Conservation (phyloP, 2,797 vertebrate species). For the Lagodon rhomboides region DNA sequence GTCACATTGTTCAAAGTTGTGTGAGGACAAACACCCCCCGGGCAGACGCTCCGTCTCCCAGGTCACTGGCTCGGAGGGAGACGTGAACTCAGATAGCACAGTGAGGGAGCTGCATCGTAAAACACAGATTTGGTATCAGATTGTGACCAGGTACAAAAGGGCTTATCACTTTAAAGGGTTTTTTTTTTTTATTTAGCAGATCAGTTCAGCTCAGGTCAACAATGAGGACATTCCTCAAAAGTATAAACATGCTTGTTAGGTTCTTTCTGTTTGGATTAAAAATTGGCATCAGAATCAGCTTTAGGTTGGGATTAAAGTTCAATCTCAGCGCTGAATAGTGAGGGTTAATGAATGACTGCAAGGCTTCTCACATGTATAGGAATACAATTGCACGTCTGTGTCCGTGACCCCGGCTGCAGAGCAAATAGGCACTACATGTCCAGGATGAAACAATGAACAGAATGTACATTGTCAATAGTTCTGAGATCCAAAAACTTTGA, state of each 20-base stretch:
- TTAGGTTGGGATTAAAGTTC: conserved; percentile 4
- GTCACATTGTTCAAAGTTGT: conserved; percentile 69
- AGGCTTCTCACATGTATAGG: neutral
- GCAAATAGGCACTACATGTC: conserved; percentile 2
- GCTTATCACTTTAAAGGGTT: neutral
- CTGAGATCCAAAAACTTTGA: neutral
- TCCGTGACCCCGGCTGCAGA: conserved; percentile 21
- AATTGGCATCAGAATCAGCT: neutral
- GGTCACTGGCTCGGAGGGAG: conserved; percentile 60
- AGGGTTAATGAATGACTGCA: conserved; percentile 29
- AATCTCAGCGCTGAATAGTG: neutral
- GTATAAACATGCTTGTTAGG: neutral
- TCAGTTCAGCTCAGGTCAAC: neutral
- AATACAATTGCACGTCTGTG: neutral
- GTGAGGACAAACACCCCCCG: conserved; percentile 70
- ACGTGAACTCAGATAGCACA: conserved; percentile 48
- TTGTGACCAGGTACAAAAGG: conserved; percentile 10
- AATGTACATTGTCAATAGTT: neutral
- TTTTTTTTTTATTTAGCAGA: neutral
- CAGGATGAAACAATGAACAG: neutral
- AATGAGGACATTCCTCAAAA: neutral
- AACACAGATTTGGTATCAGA: conserved; percentile 49
- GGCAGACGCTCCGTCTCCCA: conserved; percentile 46
- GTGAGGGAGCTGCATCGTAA: conserved; percentile 7
- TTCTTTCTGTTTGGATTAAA: conserved; percentile 12